Evolutionary conservation across 1,140 invertebrate genomes (phyloP).

Genomic region (Magallana angulata): DNA sequence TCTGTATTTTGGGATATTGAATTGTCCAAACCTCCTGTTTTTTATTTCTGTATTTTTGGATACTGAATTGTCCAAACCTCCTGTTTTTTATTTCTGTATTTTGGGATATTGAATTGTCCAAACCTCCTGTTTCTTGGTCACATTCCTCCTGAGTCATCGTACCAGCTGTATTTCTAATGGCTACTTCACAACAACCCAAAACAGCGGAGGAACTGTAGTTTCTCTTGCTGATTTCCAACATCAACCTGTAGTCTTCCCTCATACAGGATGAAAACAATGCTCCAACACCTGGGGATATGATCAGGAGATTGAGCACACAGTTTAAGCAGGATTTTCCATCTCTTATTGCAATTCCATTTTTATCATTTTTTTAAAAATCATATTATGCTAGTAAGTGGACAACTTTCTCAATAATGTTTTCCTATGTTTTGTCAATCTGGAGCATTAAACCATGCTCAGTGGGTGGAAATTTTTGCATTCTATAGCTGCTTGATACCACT

Average conservation of each 20-base stretch:
- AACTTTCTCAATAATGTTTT: not conserved
- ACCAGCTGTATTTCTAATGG: conserved; percentile 67
- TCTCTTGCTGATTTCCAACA: conserved; percentile 34
- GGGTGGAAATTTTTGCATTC: too few relatives aligned
- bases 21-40: conserved; percentile 42
- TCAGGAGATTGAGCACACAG: not conserved
- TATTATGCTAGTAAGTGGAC: not conserved
- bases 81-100: too few relatives aligned
- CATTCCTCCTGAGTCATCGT: conserved; percentile 71
- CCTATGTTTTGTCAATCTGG: not conserved
- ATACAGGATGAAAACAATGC: conserved; percentile 70
- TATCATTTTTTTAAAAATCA: too few relatives aligned
- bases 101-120: too few relatives aligned
- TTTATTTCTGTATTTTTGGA: not conserved
- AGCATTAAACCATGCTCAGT: not conserved
- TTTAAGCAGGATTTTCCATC: too few relatives aligned
- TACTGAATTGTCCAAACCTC: too few relatives aligned
- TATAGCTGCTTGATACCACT: too few relatives aligned
- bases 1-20: too few relatives aligned
- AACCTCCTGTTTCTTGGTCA: conserved; percentile 50
- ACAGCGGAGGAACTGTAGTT: conserved; percentile 59
- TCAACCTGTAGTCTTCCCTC: conserved; percentile 62
- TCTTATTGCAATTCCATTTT: too few relatives aligned
- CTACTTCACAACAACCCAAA: conserved; percentile 73
- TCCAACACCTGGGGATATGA: conserved; percentile 61